These are phyloP conservation scores for Eulemur rubriventer DNA, from an alignment of 2,797 vertebrate species.

Conservation along the genomic window DNA sequence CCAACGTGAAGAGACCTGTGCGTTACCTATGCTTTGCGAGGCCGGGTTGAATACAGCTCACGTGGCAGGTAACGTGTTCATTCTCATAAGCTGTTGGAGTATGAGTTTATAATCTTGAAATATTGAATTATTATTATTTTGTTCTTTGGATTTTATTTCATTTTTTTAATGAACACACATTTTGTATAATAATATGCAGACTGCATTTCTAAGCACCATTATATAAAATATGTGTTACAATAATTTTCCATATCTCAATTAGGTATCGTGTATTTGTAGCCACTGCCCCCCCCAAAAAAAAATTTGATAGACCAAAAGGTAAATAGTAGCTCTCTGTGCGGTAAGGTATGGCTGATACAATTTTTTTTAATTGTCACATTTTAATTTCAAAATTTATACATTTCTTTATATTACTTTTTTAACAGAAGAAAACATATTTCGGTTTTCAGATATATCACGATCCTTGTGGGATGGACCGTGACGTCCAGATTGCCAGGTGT, in stretches of 20 bases:
- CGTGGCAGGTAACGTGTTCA: too few species aligned
- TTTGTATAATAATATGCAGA: neutral
- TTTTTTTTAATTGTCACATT: neutral
- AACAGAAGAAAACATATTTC: neutral
- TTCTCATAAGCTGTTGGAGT: neutral
- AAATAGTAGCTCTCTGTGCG: neutral
- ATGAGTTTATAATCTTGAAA: neutral
- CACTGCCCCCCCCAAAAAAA: too few species aligned
- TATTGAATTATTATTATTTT: neutral
- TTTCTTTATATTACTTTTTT: neutral
- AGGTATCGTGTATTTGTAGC: neutral
- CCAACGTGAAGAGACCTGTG: too few species aligned
- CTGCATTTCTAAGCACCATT: neutral
- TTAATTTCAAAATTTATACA: neutral
- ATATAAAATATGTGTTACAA: neutral
- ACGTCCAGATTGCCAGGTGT: too few species aligned
- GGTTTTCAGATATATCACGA: neutral
- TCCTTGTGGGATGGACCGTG: neutral
- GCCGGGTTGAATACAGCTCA: too few species aligned
- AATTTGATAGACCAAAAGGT: neutral
- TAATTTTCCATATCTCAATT: neutral
- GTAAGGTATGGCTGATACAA: neutral
- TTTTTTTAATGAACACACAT: neutral
- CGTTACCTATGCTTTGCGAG: accelerated
- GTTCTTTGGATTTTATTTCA: neutral